Base-by-base conservation (phyloP, 2,888 invertebrate species). In the Gasteruption jaculator region DNA sequence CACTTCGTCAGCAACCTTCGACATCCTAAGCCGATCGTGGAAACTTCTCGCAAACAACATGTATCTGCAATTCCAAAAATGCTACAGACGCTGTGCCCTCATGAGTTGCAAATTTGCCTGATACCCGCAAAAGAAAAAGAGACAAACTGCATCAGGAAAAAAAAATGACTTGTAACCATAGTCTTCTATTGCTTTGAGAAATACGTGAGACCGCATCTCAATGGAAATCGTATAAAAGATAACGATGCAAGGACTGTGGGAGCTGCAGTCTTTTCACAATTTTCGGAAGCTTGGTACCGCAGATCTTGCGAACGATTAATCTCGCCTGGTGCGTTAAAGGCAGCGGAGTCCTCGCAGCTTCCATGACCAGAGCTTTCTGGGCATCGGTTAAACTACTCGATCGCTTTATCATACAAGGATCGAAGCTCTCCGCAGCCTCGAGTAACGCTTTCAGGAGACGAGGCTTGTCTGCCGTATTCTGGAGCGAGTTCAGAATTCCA, bases 401-500 rank as follows among this genome's bases (percentile, higher is more conserved):
- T 52, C 87, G 76, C 52, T 82, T 76, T 35, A 91, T 88, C 82
- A 87, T 86, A 59, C 85, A 83, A 1, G 83, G 76, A 62, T 89
- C 88, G 66, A 85, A 90, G 6, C 82, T 78, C 66, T 87, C 86
- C 1, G 85, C 83, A 0, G 86, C 84, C 54, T 85, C 83, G 35
- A 86, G 67, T 41, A 90, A 74, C 24, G 82, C 74, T 50, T 80
- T 78, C 63, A 85, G 79, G 38, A 85, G 59, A 14, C 71, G 65
- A 2, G 72, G 73, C 41, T 74, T 72, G 14, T 71, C 63, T 3
- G 73, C 68, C n/a, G 77, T 68, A 64, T 86, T 83, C 53, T 85
- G 83, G 8, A 90, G 76, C 19, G 83, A 85, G 64, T 88, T 89
- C 4, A 91, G 74, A 40, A 91, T 82, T 22, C 91, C 90, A 60